A percentile compares a stretch with the other conserved stretches of the same genome.
Evolutionary conservation across 2,797 vertebrate genomes (phyloP).

Genomic region (Capromys pilorides): DNA sequence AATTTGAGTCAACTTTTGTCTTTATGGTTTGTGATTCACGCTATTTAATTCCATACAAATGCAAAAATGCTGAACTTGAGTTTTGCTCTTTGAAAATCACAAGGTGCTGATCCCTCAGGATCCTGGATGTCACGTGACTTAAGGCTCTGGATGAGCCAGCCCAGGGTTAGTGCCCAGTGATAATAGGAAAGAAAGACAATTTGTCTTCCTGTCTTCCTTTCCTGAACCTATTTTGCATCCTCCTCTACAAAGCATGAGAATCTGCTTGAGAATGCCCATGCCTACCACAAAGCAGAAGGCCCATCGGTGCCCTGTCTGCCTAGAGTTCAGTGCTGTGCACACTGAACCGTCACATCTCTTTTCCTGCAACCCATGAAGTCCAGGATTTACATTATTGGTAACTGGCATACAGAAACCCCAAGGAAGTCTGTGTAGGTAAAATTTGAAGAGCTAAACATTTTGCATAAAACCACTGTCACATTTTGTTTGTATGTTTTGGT

Average conservation of each 20-base stretch:
- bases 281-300: rapidly evolving
- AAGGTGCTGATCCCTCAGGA: rapidly evolving
- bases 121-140: rapidly evolving
- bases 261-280: rapidly evolving
- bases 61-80: neutral
- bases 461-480: rapidly evolving
- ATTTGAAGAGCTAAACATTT: neutral
- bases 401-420: neutral
- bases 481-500: rapidly evolving
- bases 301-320: rapidly evolving
- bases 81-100: no score
- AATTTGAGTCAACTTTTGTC: neutral
- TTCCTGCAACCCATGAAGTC: neutral
- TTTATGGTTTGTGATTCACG: neutral
- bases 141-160: rapidly evolving
- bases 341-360: no score
- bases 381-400: rapidly evolving
- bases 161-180: neutral
- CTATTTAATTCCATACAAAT: neutral
- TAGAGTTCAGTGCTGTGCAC: rapidly evolving
- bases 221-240: neutral
- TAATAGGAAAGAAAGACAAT: no score
- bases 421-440: neutral
- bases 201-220: neutral
- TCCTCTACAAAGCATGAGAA: neutral